phyloP scores from a whole-genome alignment of 2,113 vertebrate genomes.

The Nanorana parkeri region DNA sequence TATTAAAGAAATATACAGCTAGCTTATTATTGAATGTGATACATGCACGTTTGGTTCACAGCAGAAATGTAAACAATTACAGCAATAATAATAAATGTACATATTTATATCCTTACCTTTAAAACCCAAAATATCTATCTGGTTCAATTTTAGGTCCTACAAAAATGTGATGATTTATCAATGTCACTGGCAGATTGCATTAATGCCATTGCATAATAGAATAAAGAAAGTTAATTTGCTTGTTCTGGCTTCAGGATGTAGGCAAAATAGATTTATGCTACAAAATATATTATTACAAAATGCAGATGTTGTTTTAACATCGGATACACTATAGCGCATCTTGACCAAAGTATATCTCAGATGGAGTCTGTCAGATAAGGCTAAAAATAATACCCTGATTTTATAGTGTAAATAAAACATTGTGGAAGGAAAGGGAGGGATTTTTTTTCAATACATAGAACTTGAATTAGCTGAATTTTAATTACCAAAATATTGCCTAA shows the following conservation, averaged over 20 bases:
- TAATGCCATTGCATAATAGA: slow-evolving; percentile 43
- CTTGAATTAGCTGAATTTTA: too few relatives aligned
- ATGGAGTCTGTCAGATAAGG: not conserved
- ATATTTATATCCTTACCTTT: slow-evolving; percentile 11
- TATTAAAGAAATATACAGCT: not conserved
- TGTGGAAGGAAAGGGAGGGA: not conserved
- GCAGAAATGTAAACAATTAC: not conserved
- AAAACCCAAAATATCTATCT: not conserved
- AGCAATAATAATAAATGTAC: slow-evolving; percentile 30
- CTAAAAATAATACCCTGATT: not conserved
- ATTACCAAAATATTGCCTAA: too few relatives aligned
- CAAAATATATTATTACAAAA: slow-evolving; percentile 35
- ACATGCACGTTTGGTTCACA: not conserved
- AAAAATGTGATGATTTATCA: slow-evolving; percentile 46
- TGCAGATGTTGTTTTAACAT: slow-evolving; percentile 28
- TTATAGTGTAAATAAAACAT: not conserved
- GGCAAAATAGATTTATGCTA: slow-evolving; percentile 45
- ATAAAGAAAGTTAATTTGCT: slow-evolving; percentile 54
- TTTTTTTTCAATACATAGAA: not conserved
- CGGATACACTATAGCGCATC: not conserved
- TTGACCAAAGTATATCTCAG: not conserved
- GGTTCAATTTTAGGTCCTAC: not conserved
- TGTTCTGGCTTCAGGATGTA: slow-evolving; percentile 44
- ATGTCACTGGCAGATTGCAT: slow-evolving; percentile 42
- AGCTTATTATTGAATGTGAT: slow-evolving; percentile 5